These are phyloP conservation scores for Perithous albicinctus DNA, from an alignment of 2,888 invertebrate genomes.

Conservation along the genomic window DNA sequence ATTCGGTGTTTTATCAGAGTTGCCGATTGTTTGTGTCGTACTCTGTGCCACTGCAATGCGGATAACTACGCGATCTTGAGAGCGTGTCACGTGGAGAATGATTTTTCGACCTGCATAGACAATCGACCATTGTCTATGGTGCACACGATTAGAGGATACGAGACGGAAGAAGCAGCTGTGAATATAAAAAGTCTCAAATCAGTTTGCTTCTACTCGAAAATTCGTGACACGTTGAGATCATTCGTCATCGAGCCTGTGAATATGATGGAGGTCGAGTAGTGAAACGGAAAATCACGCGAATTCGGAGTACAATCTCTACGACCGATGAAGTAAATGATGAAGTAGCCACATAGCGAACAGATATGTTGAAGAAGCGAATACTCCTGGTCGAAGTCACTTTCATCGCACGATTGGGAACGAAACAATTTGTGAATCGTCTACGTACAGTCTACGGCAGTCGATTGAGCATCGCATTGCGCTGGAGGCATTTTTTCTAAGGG, in stretches of 20 bases:
- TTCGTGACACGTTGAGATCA: neutral
- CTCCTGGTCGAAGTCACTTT: neutral
- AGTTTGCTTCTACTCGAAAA: slow-evolving; percentile 3
- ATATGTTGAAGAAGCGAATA: neutral
- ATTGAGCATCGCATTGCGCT: too few species aligned
- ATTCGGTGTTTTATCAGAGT: neutral
- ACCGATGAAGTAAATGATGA: neutral
- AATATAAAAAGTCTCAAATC: neutral
- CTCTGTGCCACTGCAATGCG: too few species aligned
- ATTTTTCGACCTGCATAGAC: neutral
- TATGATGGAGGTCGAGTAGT: neutral
- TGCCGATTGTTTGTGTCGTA: too few species aligned
- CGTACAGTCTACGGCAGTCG: too few species aligned
- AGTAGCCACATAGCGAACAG: neutral
- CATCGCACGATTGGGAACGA: neutral
- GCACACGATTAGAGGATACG: neutral
- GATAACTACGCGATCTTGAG: too few species aligned
- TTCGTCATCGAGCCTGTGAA: neutral
- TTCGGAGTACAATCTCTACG: neutral
- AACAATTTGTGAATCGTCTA: neutral
- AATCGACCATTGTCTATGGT: neutral
- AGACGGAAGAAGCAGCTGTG: neutral
- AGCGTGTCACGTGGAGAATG: neutral
- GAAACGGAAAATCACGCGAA: neutral
- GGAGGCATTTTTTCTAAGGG: too few species aligned